A percentile compares a stretch with the other conserved stretches of the same genome.
These are phyloP conservation scores for Charanyca ferruginea DNA, from an alignment of 2,888 invertebrate species.

Conservation along the genomic window DNA sequence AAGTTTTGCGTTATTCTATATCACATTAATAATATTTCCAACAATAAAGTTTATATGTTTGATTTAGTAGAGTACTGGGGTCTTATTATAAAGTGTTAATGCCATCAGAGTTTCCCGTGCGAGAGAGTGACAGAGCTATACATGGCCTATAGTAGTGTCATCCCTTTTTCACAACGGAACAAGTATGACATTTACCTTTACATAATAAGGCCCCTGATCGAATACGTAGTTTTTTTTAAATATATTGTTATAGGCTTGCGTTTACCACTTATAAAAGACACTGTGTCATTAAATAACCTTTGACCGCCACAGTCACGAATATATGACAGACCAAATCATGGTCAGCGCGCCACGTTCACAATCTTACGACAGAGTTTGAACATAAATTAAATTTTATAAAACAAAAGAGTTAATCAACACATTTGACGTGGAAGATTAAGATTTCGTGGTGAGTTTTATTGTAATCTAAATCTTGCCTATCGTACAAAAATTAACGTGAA, in stretches of 20 bases:
- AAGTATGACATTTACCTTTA: too few species aligned
- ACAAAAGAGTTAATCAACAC: too few species aligned
- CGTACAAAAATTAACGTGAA: neutral
- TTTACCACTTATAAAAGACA: constrained; percentile 21
- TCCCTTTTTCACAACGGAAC: too few species aligned
- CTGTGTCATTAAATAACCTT: constrained; percentile 8
- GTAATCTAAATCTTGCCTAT: neutral
- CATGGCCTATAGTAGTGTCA: too few species aligned
- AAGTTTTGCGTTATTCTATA: neutral
- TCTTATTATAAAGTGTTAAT: too few species aligned
- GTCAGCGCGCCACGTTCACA: neutral
- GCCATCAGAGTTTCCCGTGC: too few species aligned
- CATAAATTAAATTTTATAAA: too few species aligned
- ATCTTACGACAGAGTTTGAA: too few species aligned
- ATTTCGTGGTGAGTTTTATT: neutral
- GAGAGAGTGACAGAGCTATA: too few species aligned
- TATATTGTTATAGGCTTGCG: too few species aligned
- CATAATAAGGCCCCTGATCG: neutral
- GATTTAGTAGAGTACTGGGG: neutral
- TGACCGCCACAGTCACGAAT: neutral
- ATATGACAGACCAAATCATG: neutral
- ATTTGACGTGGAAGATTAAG: too few species aligned
- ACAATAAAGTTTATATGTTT: constrained; percentile 34
- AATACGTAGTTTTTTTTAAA: neutral
- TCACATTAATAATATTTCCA: constrained; percentile 23